phyloP scores from a whole-genome alignment of 2,113 vertebrate genomes.

The Eretmochelys imbricata region DNA sequence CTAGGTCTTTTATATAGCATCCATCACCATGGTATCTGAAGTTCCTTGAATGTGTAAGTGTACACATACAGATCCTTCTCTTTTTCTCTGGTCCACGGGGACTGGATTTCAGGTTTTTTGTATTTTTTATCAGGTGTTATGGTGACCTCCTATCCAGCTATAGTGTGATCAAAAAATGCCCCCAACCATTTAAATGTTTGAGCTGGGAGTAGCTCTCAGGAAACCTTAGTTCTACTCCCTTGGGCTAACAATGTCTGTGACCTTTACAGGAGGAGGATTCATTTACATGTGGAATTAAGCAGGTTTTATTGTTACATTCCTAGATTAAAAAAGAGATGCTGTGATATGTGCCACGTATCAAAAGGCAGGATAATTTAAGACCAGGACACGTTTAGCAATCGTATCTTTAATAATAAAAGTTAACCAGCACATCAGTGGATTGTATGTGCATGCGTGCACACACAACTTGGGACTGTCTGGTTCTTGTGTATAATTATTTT shows the following conservation, averaged over 20 bases:
- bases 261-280: not conserved
- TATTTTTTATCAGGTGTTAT: not conserved
- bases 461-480: not conserved
- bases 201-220: not conserved
- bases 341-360: not conserved
- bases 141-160: not conserved
- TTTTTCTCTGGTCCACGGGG: not conserved
- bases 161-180: not conserved
- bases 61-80: not conserved
- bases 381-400: not conserved
- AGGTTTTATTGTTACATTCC: not conserved
- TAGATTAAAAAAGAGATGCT: not conserved
- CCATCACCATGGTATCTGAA: not conserved
- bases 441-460: not conserved
- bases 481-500: not conserved
- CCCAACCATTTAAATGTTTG: not conserved
- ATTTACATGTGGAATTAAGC: not conserved
- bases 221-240: not conserved
- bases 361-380: not conserved
- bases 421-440: not conserved
- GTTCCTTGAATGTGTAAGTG: not conserved
- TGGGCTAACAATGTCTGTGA: not conserved
- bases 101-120: not conserved
- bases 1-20: not conserved
- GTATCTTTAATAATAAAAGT: slow-evolving; percentile 17